These are phyloP conservation scores for Catharus fuscescens DNA, from an alignment of 2,113 vertebrate species.

Conservation along the genomic window DNA sequence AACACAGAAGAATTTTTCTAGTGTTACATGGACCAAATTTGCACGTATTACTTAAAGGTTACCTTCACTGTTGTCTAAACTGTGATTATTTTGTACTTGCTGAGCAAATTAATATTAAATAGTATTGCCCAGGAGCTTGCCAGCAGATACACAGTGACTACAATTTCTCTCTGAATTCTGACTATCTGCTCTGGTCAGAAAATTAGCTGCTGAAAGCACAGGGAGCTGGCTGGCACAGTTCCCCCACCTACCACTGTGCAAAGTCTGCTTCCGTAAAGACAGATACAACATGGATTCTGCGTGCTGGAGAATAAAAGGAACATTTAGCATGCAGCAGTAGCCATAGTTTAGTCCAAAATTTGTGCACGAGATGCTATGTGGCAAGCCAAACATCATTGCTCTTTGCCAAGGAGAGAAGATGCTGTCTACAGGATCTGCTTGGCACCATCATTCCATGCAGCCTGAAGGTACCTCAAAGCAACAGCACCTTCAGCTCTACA, in stretches of 20 bases:
- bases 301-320: neutral
- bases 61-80: neutral
- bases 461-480: neutral
- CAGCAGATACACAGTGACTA: neutral
- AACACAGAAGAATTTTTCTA: neutral
- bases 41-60: neutral
- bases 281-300: neutral
- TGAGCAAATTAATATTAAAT: neutral
- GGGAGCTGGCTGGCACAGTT: neutral
- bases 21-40: neutral
- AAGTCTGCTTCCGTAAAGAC: neutral
- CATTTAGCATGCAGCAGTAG: neutral
- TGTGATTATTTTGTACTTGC: neutral
- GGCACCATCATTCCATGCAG: neutral
- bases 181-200: neutral
- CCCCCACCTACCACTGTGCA: neutral
- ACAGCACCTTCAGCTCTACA: accelerated
- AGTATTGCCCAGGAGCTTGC: neutral
- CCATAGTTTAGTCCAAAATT: neutral
- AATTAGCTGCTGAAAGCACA: neutral
- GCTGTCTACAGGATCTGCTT: neutral
- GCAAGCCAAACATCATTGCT: neutral
- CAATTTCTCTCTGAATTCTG: neutral
- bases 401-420: neutral
- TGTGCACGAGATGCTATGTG: accelerated